Conservation (phyloP, 1,140 invertebrate genomes). For the Sminthurides bifidus region DNA sequence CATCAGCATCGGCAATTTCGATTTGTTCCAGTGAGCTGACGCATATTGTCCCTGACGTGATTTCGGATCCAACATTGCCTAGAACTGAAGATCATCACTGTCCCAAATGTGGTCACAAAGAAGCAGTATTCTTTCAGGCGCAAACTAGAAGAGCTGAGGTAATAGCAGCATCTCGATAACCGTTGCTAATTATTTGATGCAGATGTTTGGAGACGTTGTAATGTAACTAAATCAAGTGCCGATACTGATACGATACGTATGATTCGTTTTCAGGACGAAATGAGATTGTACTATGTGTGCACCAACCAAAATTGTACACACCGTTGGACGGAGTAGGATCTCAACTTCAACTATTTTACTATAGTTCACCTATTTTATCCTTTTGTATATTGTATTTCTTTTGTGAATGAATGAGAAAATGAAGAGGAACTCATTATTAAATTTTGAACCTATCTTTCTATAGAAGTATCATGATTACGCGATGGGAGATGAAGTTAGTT, state of each 20-base stretch:
- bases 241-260: background rate
- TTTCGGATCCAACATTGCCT: slow-evolving; percentile 94
- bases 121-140: slow-evolving; percentile 88
- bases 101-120: slow-evolving; percentile 83
- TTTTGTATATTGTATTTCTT: too few relatives aligned
- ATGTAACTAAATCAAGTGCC: background rate
- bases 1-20: too few relatives aligned
- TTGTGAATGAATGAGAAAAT: too few relatives aligned
- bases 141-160: slow-evolving; percentile 86
- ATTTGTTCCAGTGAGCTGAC: slow-evolving; percentile 68
- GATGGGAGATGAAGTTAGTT: too few relatives aligned
- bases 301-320: slow-evolving; percentile 85
- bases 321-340: slow-evolving; percentile 91
- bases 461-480: too few relatives aligned
- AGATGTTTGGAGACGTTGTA: background rate
- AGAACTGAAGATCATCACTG: slow-evolving; percentile 96
- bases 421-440: too few relatives aligned
- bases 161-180: too few relatives aligned
- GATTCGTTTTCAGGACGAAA: slow-evolving; percentile 61
- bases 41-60: slow-evolving; percentile 94
- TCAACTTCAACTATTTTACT: too few relatives aligned
- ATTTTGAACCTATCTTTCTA: too few relatives aligned
- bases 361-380: too few relatives aligned
- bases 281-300: slow-evolving; percentile 98
- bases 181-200: slow-evolving; percentile 1